These are phyloP conservation scores for Hemibagrus guttatus DNA, from an alignment of 2,797 vertebrate species.

Conservation along the genomic window DNA sequence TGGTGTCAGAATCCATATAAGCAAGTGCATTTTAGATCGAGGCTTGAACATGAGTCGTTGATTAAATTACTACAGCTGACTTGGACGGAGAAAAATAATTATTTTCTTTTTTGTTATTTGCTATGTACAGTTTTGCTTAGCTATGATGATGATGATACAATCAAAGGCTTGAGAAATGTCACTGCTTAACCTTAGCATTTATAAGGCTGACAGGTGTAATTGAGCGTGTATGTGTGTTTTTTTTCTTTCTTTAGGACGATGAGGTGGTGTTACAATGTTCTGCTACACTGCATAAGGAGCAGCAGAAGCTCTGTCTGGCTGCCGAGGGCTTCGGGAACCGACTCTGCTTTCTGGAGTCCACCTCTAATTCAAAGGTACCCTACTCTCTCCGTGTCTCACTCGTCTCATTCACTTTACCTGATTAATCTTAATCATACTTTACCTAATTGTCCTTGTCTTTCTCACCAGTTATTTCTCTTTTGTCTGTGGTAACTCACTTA, in stretches of 20 bases:
- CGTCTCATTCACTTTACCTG: neutral
- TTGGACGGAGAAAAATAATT: too few relatives aligned
- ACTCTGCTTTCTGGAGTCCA: slow-evolving; percentile 95
- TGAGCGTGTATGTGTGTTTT: slow-evolving; percentile 14
- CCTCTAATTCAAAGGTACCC: slow-evolving; percentile 93
- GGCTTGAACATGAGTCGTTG: neutral
- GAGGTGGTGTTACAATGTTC: slow-evolving; percentile 95
- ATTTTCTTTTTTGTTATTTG: too few relatives aligned
- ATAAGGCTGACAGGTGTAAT: neutral
- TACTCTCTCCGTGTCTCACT: neutral
- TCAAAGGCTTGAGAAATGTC: neutral
- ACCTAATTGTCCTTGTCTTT: neutral
- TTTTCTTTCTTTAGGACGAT: slow-evolving; percentile 78
- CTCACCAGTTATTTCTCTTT: neutral
- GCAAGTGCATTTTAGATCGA: neutral
- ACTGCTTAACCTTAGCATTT: slow-evolving; percentile 4
- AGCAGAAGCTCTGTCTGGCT: slow-evolving; percentile 92
- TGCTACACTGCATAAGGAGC: slow-evolving; percentile 88
- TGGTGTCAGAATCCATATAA: neutral
- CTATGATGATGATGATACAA: too few relatives aligned
- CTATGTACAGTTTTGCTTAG: too few relatives aligned
- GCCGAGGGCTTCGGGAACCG: slow-evolving; percentile 96
- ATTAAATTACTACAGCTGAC: too few relatives aligned
- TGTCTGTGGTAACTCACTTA: neutral
- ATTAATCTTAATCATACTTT: neutral